Evolutionary conservation across 1,140 invertebrate genomes (phyloP).

Genomic region (Drosophila repleta): DNA sequence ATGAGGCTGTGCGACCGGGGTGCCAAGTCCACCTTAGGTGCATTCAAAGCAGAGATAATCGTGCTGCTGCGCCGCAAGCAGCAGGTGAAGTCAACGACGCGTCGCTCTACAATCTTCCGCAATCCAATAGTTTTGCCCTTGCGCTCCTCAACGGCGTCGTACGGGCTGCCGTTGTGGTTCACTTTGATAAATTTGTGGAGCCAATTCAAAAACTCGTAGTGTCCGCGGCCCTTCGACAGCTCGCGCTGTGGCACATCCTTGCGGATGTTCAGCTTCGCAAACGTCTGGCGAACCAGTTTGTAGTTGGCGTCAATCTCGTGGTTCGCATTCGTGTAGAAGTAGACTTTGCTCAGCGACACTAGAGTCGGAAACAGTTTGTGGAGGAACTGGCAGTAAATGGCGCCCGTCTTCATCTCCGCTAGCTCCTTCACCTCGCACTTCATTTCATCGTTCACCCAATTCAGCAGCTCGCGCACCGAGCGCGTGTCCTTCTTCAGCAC

Average conservation of each 20-base stretch:
- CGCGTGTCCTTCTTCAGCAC: not conserved
- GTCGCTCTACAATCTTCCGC: not conserved
- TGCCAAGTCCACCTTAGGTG: not conserved
- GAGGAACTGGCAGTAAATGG: not conserved
- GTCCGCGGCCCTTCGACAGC: not conserved
- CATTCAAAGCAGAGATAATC: not conserved
- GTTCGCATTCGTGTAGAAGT: not conserved
- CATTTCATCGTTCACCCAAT: not conserved
- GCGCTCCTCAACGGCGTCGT: not conserved
- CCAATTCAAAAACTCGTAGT: slow-evolving; percentile 1
- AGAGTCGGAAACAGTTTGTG: not conserved
- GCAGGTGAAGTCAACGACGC: not conserved
- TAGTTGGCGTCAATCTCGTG: not conserved
- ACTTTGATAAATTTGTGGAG: not conserved
- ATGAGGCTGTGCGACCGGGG: not conserved
- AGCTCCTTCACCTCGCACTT: not conserved
- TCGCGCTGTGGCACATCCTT: not conserved
- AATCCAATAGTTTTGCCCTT: not conserved
- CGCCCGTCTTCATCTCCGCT: not conserved
- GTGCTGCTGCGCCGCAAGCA: not conserved
- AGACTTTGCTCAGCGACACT: not conserved
- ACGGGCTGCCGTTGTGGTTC: not conserved
- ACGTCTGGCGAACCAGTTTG: not conserved
- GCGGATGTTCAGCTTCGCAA: not conserved
- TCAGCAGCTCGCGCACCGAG: not conserved